Base-by-base conservation (phyloP, 1,140 invertebrate genomes). In the Mizuhopecten yessoensis region DNA sequence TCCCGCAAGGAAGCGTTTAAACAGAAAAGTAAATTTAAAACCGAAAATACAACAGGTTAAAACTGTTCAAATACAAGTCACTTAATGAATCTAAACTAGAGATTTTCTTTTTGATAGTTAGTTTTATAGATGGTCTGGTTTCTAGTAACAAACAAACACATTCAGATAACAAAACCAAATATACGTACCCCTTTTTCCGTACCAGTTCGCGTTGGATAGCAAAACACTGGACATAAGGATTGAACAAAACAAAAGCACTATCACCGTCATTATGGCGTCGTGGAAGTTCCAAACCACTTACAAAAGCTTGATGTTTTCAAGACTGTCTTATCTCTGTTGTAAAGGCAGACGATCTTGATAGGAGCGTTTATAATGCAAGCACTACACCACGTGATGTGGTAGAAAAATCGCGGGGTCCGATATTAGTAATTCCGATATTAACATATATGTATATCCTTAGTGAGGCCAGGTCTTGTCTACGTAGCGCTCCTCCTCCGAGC, bases 111-210 rank as follows among this genome's bases (percentile, higher is more conserved):
- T n/a, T n/a, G n/a, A n/a, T n/a, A n/a, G n/a, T n/a, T n/a, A n/a
- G n/a, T n/a, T n/a, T n/a, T n/a, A n/a, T n/a, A n/a, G n/a, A n/a
- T n/a, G n/a, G n/a, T n/a, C n/a, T n/a, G n/a, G n/a, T n/a, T n/a
- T n/a, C n/a, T n/a, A n/a, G n/a, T n/a, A n/a, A n/a, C n/a, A 39
- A 13, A 39, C 36, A 39, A 36, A 10, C 9, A 20, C 45, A 20
- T 42, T 23, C 0, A 45, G 45, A 42, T 29, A n/a, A 88, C 23
- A 45, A 45, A 89, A 39, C 13, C 15, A n/a, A n/a, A n/a, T n/a
- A n/a, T 33, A 87, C 92, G 86, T 93, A 95, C 95, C 94, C 93
- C 95, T 92, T 90, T 95, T 95, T 86, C 95, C 95, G 86, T 95
- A 95, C 95, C 95, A 95, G 87, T 95, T 94, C 86, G 91, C 95